phyloP scores from a whole-genome alignment of 2,888 invertebrate species.

The Eurytoma adleriae region DNA sequence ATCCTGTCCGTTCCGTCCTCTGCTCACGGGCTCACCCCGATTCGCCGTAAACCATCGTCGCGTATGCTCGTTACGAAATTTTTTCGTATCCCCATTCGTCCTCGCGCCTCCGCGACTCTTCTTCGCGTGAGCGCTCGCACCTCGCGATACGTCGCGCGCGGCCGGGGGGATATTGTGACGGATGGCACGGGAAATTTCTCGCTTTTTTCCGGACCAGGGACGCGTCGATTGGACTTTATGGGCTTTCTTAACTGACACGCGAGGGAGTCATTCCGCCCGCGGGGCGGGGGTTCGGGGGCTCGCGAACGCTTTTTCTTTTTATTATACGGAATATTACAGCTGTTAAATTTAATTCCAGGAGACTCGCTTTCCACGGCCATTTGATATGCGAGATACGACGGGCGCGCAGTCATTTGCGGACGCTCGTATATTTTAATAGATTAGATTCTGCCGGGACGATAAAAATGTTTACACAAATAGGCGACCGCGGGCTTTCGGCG shows the following conservation, averaged over 20 bases:
- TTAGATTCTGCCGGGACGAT: slow-evolving; percentile 33
- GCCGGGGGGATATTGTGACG: slow-evolving; percentile 46
- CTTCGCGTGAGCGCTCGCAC: slow-evolving; percentile 23
- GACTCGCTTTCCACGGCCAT: slow-evolving; percentile 22
- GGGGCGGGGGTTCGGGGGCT: background rate
- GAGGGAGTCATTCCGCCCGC: slow-evolving; percentile 37
- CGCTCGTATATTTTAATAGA: slow-evolving; percentile 16
- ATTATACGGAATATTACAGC: slow-evolving; percentile 47
- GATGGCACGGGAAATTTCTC: slow-evolving; percentile 48
- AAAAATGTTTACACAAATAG: slow-evolving; percentile 22
- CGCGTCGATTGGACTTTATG: slow-evolving; percentile 51
- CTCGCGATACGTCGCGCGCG: slow-evolving; percentile 33
- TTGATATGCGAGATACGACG: slow-evolving; percentile 14
- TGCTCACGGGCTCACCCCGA: background rate
- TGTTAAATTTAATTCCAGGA: slow-evolving; percentile 47
- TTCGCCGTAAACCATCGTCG: background rate
- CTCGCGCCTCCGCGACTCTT: slow-evolving; percentile 1
- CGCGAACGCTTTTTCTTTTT: slow-evolving; percentile 11
- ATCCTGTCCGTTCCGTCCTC: background rate
- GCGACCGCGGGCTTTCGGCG: background rate
- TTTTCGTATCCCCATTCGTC: background rate
- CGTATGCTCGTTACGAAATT: no score
- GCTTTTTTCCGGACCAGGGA: slow-evolving; percentile 21
- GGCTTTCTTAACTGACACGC: slow-evolving; percentile 47
- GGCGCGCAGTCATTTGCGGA: background rate